phyloP scores from a whole-genome alignment of 2,888 invertebrate species.

The Ophioninae sp. region DNA sequence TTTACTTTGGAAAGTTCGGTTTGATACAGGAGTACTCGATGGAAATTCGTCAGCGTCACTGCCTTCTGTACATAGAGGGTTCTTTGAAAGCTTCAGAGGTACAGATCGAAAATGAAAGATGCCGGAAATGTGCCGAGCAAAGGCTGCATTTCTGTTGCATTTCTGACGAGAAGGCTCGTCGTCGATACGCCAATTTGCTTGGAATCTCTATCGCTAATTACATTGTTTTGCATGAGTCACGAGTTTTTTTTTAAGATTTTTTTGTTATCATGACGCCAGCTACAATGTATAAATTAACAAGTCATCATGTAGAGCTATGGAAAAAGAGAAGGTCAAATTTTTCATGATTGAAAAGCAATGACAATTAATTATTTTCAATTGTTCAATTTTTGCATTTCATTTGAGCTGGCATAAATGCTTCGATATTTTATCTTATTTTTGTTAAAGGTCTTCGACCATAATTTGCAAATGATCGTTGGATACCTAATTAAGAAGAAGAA shows the following conservation, averaged over 20 bases:
- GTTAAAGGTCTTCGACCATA: too few relatives aligned
- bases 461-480: too few relatives aligned
- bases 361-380: too few relatives aligned
- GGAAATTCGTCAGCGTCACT: not conserved
- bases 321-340: not conserved
- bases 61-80: not conserved
- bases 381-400: too few relatives aligned
- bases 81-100: not conserved
- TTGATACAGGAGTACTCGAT: constrained; percentile 9
- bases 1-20: constrained; percentile 10
- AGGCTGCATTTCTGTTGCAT: not conserved
- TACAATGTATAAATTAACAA: not conserved
- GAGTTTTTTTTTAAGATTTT: not conserved
- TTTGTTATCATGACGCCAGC: not conserved
- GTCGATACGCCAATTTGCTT: not conserved
- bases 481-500: too few relatives aligned
- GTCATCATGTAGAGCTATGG: not conserved
- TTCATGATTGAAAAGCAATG: too few relatives aligned
- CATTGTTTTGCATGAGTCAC: not conserved
- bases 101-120: not conserved
- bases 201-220: not conserved
- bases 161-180: not conserved
- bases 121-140: not conserved
- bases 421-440: too few relatives aligned
- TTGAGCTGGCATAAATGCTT: too few relatives aligned